Percentiles rank a stretch among this genome's conserved stretches.
Evolutionary conservation across 2,797 vertebrate genomes (phyloP).

Genomic region (Peromyscus attwateri): DNA sequence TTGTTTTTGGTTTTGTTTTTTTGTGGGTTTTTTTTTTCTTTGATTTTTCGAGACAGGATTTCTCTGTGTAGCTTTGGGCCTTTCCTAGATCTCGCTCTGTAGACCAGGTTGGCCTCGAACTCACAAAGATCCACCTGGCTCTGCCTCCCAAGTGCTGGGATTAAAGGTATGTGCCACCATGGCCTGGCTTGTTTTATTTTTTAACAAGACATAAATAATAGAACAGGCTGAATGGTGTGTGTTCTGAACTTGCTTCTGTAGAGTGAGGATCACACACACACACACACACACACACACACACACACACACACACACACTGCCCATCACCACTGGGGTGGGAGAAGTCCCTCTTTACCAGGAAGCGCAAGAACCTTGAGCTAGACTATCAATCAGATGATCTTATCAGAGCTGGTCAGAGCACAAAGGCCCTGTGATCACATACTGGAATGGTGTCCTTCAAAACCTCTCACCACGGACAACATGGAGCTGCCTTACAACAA

Average conservation of each 20-base stretch:
- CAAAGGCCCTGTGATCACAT: not conserved
- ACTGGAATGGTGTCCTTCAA: not conserved
- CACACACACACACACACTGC: too few species aligned
- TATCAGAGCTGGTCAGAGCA: not conserved
- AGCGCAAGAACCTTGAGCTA: not conserved
- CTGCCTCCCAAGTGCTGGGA: too few species aligned
- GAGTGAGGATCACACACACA: not conserved
- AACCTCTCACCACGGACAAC: not conserved
- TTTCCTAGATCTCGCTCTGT: too few species aligned
- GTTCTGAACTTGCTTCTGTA: slow-evolving; percentile 9
- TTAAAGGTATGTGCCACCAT: too few species aligned
- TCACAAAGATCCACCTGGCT: too few species aligned
- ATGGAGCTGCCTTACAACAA: slow-evolving; percentile 26
- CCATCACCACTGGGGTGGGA: not conserved
- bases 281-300: not conserved
- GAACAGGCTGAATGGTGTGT: not conserved
- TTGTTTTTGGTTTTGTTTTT: not conserved
- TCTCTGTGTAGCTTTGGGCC: too few species aligned
- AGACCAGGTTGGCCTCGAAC: too few species aligned
- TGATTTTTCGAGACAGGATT: too few species aligned
- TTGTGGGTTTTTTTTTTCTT: too few species aligned
- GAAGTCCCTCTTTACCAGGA: not conserved
- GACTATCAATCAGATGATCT: slow-evolving; percentile 31
- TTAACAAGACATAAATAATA: slow-evolving; percentile 5
- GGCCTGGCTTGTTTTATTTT: not conserved